Percentiles rank a stretch among this genome's conserved stretches.
These are phyloP conservation scores for Tiaroga cobitis DNA, from an alignment of 2,797 vertebrate species.

Conservation along the genomic window DNA sequence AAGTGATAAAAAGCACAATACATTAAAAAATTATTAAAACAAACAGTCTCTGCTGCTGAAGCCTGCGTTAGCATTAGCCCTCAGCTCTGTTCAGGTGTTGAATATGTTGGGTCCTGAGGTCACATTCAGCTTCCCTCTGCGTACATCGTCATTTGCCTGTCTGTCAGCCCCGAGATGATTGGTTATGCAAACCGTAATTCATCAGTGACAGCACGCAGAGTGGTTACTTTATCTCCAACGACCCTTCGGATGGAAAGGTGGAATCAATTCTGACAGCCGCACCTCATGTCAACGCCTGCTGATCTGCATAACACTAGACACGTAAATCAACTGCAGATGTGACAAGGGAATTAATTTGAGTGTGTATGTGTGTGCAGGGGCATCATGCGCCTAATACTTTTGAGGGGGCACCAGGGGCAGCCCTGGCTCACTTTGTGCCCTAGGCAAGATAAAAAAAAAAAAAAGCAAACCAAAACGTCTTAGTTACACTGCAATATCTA, in stretches of 20 bases:
- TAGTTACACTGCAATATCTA: neutral
- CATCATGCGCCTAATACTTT: neutral
- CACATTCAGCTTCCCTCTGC: constrained; percentile 53
- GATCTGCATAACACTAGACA: constrained; percentile 60
- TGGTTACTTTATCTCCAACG: constrained; percentile 78
- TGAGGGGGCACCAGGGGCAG: neutral
- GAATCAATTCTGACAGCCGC: constrained; percentile 81
- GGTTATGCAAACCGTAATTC: constrained; percentile 79
- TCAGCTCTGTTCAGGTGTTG: constrained; percentile 69
- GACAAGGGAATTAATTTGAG: constrained; percentile 43
- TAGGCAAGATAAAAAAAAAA: neutral
- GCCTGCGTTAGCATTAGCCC: constrained; percentile 38
- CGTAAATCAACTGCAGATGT: constrained; percentile 64
- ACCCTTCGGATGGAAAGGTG: constrained; percentile 64
- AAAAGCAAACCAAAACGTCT: neutral
- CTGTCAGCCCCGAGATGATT: constrained; percentile 75
- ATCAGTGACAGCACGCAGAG: constrained; percentile 74
- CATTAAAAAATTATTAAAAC: constrained; percentile 22
- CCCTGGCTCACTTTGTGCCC: neutral
- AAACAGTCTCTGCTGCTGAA: neutral
- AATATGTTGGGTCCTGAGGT: constrained; percentile 65
- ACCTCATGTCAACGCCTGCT: constrained; percentile 65
- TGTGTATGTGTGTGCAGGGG: constrained; percentile 36
- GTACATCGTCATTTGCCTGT: constrained; percentile 56
- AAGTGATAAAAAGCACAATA: constrained; percentile 10